Evolutionary conservation across 2,797 vertebrate species (phyloP).

Genomic region (Tamandua tetradactyla): DNA sequence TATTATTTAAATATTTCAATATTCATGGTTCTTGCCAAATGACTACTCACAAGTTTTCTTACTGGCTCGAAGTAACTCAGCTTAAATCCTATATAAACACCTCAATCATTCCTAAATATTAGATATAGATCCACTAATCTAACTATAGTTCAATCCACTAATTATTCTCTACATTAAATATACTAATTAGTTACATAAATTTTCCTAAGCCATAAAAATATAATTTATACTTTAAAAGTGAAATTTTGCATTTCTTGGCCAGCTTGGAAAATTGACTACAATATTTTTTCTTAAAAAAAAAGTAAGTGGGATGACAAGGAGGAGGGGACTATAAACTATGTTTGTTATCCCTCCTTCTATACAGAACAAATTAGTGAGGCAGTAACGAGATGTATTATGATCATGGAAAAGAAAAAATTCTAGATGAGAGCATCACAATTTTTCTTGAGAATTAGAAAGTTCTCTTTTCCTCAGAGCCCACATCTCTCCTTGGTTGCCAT

Average conservation of each 20-base stretch:
- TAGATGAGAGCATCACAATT: constrained; percentile 1
- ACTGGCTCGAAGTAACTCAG: not conserved
- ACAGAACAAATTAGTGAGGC: not conserved
- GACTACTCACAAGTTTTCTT: not conserved
- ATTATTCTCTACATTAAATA: constrained; percentile 23
- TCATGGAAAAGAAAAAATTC: not conserved
- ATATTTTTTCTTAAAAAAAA: not conserved
- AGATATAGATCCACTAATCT: not conserved
- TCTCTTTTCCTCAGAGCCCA: not conserved
- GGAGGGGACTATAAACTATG: not conserved
- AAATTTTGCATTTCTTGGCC: constrained; percentile 16
- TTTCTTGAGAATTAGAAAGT: not conserved
- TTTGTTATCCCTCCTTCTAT: constrained; percentile 3
- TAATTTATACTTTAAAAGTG: constrained; percentile 29
- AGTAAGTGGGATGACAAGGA: not conserved
- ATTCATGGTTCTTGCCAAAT: constrained; percentile 32
- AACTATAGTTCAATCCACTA: not conserved
- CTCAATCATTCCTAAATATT: not conserved
- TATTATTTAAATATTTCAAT: not conserved
- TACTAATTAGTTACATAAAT: not conserved
- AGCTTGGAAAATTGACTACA: constrained; percentile 35
- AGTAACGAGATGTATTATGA: not conserved
- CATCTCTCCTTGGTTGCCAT: not conserved
- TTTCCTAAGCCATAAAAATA: not conserved
- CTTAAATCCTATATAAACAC: constrained; percentile 5